A percentile compares a stretch with the other conserved stretches of the same genome.
Evolutionary conservation across 2,113 vertebrate genomes (phyloP).

Genomic region (Labrus mixtus): DNA sequence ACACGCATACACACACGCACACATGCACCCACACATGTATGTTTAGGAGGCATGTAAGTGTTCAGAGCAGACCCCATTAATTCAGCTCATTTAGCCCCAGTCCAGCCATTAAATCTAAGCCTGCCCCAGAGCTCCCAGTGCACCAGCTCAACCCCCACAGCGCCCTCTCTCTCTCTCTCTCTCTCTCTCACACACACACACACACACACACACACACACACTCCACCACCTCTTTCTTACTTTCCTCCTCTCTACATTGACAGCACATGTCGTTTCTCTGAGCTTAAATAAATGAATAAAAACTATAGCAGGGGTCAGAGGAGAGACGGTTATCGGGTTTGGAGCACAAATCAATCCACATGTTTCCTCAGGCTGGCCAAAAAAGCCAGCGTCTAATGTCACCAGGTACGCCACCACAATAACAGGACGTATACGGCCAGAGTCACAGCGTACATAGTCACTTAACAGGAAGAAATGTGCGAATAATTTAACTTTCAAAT

Average conservation of each 20-base stretch:
- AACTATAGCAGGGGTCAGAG: conserved; percentile 21
- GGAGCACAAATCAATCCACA: conserved; percentile 41
- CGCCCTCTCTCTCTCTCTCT: conserved; percentile 31
- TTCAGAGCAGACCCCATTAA: conserved; percentile 80
- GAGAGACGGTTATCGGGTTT: conserved; percentile 28
- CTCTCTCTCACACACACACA: not conserved
- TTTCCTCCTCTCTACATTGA: conserved; percentile 8
- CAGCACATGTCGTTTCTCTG: conserved; percentile 14
- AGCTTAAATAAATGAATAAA: conserved; percentile 28
- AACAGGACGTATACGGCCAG: conserved; percentile 28
- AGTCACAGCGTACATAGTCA: conserved; percentile 36
- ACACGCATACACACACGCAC: conserved; percentile 33
- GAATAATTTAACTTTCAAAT: conserved; percentile 13
- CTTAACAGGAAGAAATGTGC: conserved; percentile 44
- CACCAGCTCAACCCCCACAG: conserved; percentile 61
- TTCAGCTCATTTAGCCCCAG: conserved; percentile 83
- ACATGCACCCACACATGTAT: conserved; percentile 53
- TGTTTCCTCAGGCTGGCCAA: conserved; percentile 30
- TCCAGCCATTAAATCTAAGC: conserved; percentile 82
- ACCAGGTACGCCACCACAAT: conserved; percentile 33
- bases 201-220: no score
- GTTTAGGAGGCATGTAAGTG: conserved; percentile 82
- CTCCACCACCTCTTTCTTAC: no score
- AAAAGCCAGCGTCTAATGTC: conserved; percentile 45
- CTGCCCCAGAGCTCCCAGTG: conserved; percentile 73